Conservation (phyloP, 35 echinoderm and acorn worm genomes). For the Amphiura filiformis region DNA sequence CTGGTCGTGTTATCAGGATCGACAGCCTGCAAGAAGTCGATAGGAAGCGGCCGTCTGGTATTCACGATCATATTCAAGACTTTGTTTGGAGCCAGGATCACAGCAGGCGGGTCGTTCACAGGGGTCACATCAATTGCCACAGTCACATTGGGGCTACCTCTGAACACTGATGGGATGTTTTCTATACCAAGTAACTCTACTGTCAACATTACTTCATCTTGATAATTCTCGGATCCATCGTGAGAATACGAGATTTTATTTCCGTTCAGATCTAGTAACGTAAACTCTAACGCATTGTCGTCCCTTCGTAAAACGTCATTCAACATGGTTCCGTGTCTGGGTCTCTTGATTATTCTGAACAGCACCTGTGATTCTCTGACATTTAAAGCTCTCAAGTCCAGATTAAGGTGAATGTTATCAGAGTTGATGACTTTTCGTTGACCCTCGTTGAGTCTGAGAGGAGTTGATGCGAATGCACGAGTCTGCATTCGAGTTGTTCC, state of each 20-base stretch:
- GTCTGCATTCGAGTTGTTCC: not conserved
- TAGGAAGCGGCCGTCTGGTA: slow-evolving; percentile 33
- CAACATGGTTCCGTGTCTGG: slow-evolving; percentile 60
- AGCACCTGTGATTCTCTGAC: slow-evolving; percentile 85
- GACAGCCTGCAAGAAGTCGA: slow-evolving; percentile 44
- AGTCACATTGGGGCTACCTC: slow-evolving; percentile 44
- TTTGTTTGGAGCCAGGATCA: slow-evolving; percentile 68
- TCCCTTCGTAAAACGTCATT: slow-evolving; percentile 62
- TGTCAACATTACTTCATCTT: slow-evolving; percentile 66
- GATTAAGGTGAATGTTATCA: slow-evolving; percentile 65
- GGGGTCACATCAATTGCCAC: slow-evolving; percentile 57
- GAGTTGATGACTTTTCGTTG: slow-evolving; percentile 49
- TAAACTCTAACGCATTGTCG: slow-evolving; percentile 57
- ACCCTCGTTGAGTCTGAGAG: slow-evolving; percentile 61
- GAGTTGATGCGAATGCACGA: not conserved
- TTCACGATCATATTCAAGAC: slow-evolving; percentile 64
- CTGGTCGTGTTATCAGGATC: slow-evolving; percentile 76
- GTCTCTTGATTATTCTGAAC: slow-evolving; percentile 42
- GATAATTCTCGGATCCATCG: slow-evolving; percentile 93
- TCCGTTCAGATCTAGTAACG: slow-evolving; percentile 75
- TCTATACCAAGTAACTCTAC: slow-evolving; percentile 65
- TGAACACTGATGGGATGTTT: slow-evolving; percentile 38
- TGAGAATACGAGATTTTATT: slow-evolving; percentile 85
- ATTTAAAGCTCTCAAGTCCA: slow-evolving; percentile 49
- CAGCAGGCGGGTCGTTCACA: slow-evolving; percentile 86